Conservation (phyloP, 2,888 invertebrate species). For the Alloplasta piceator region DNA sequence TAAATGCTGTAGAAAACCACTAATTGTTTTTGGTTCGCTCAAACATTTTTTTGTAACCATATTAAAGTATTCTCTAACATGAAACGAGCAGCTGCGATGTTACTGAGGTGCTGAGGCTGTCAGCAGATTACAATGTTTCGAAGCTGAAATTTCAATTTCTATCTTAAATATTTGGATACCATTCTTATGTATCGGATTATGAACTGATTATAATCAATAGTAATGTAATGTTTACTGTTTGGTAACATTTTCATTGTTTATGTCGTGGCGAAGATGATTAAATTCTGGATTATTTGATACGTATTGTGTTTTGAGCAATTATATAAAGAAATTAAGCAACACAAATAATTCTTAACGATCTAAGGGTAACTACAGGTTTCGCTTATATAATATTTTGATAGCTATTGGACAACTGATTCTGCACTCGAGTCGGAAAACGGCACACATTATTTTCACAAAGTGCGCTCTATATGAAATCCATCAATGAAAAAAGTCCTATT, state of each 20-base stretch:
- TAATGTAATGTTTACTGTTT: constrained; percentile 41
- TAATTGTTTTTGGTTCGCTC: too few species aligned
- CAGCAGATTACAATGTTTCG: too few species aligned
- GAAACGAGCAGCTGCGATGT: too few species aligned
- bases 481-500: neutral
- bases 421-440: constrained; percentile 30
- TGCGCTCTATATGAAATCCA: neutral
- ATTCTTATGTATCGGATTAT: constrained; percentile 41
- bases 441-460: constrained; percentile 3
- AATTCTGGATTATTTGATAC: constrained; percentile 22
- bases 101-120: too few species aligned
- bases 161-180: too few species aligned
- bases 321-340: constrained; percentile 21
- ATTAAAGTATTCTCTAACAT: too few species aligned
- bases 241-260: constrained; percentile 44
- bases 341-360: constrained; percentile 30
- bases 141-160: too few species aligned
- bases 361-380: constrained; percentile 58
- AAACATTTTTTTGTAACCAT: too few species aligned
- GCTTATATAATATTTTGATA: constrained; percentile 43
- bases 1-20: too few species aligned
- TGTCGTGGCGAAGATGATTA: constrained; percentile 18
- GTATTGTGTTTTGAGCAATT: constrained; percentile 12
- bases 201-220: constrained; percentile 46
- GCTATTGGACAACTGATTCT: constrained; percentile 28